Conservation (phyloP, 2,113 vertebrate species). For the Ceyx melanurus region DNA sequence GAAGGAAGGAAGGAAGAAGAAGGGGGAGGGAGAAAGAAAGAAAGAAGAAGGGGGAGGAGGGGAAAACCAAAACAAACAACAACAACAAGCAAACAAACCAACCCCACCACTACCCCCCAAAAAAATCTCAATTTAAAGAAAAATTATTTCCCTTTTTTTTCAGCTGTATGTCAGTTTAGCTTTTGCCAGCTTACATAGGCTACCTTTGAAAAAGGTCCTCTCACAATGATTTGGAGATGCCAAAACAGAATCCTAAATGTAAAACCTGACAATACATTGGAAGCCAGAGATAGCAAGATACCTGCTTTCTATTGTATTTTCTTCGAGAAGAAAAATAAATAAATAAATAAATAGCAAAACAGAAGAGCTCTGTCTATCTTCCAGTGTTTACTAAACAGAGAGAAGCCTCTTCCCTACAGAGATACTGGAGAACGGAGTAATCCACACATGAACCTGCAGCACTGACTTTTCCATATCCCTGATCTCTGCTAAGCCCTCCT, state of each 20-base stretch:
- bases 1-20: no score
- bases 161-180: background rate
- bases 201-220: background rate
- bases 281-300: background rate
- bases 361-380: background rate
- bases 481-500: background rate
- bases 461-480: background rate
- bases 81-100: no score
- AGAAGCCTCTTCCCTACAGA: background rate
- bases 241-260: background rate
- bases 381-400: background rate
- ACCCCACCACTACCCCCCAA: no score
- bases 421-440: background rate
- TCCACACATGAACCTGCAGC: background rate
- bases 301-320: background rate
- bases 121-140: background rate
- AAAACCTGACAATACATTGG: background rate
- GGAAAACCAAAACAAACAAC: no score
- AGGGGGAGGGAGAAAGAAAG: no score
- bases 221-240: background rate
- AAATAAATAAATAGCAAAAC: background rate
- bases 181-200: background rate
- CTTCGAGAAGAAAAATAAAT: background rate
- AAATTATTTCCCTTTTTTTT: background rate
- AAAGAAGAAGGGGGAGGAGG: no score